Percentiles rank a stretch among this genome's conserved stretches.
Conservation (phyloP, 37 sponge, comb jelly and placozoan genomes). For the Ianthella basta region DNA sequence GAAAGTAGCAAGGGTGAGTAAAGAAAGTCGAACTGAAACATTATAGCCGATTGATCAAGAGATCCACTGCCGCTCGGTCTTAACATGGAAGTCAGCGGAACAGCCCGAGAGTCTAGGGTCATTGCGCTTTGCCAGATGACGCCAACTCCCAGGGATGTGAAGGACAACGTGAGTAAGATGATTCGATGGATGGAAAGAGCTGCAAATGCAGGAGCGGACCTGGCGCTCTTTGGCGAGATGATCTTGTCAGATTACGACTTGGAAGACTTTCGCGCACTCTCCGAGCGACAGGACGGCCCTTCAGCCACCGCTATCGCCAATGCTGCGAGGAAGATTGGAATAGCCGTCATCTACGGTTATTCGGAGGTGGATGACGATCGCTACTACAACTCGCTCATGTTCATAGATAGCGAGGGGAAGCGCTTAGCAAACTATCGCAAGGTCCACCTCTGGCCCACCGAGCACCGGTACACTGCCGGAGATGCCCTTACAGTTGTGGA, state of each 20-base stretch:
- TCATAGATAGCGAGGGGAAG: constrained; percentile 24
- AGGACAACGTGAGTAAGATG: background rate
- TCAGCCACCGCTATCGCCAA: constrained; percentile 13
- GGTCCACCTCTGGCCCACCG: constrained; percentile 34
- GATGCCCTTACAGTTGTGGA: constrained; percentile 37
- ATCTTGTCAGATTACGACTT: background rate
- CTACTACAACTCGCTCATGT: constrained; percentile 47
- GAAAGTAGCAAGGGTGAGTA: too few relatives aligned
- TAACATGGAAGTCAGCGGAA: too few relatives aligned
- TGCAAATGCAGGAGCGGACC: constrained; percentile 37
- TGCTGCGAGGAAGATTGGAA: constrained; percentile 27
- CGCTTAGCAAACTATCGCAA: constrained; percentile 39
- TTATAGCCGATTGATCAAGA: too few relatives aligned
- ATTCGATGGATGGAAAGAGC: constrained; percentile 47
- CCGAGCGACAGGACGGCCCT: constrained; percentile 21
- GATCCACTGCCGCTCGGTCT: too few relatives aligned
- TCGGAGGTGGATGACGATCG: constrained; percentile 21
- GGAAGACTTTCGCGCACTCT: background rate
- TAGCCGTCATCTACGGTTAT: constrained; percentile 47
- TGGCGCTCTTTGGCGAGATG: constrained; percentile 50
- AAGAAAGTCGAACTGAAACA: too few relatives aligned
- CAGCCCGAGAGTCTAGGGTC: background rate
- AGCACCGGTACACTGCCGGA: constrained; percentile 16
- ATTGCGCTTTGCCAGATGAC: constrained; percentile 41
- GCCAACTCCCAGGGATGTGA: background rate